phyloP scores from a whole-genome alignment of 2,888 invertebrate species.

The Thereva unica region DNA sequence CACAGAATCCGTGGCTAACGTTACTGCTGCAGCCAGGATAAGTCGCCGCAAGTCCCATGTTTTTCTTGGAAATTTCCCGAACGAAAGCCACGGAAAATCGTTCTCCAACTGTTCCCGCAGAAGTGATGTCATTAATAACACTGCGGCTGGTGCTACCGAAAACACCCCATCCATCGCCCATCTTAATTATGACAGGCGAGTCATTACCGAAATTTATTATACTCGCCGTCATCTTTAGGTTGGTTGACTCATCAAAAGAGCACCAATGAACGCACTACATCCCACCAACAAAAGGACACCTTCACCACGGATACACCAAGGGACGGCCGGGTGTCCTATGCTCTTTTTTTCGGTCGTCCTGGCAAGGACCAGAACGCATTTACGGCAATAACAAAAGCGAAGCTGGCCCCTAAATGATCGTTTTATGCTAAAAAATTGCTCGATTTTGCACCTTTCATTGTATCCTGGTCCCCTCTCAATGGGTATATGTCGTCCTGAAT shows the following conservation, averaged over 20 bases:
- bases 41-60: too few species aligned
- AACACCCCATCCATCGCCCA: conserved; percentile 21
- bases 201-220: conserved; percentile 36
- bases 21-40: too few species aligned
- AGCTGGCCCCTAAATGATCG: conserved; percentile 38
- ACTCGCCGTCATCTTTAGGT: conserved; percentile 17
- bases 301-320: neutral
- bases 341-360: neutral
- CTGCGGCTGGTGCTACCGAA: too few species aligned
- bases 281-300: conserved; percentile 17
- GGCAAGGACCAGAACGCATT: conserved; percentile 4
- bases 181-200: conserved; percentile 32
- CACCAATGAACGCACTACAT: conserved; percentile 2
- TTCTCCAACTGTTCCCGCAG: too few species aligned
- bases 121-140: too few species aligned
- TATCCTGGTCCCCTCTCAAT: conserved; percentile 12
- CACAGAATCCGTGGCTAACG: too few species aligned
- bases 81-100: too few species aligned
- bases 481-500: conserved; percentile 12
- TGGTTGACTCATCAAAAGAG: conserved; percentile 15
- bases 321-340: neutral
- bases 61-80: too few species aligned
- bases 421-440: conserved; percentile 43
- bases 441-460: conserved; percentile 37
- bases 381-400: conserved; percentile 24